Evolutionary conservation across 2,797 vertebrate species (phyloP).

Genomic region (Ibycter americanus): DNA sequence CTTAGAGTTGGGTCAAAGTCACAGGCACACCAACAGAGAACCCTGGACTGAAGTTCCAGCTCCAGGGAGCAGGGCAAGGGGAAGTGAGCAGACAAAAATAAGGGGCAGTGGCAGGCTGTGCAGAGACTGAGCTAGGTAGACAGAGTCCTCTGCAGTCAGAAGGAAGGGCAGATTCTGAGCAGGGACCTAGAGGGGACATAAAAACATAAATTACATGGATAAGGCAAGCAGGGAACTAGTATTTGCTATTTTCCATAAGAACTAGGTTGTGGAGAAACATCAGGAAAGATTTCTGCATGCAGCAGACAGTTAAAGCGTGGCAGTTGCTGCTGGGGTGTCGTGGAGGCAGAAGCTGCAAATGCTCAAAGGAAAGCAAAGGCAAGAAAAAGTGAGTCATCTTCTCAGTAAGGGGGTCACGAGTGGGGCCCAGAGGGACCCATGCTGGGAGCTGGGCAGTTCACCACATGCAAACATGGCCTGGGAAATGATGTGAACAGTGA

Average conservation of each 20-base stretch:
- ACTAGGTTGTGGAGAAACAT: background rate
- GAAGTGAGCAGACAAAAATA: no score
- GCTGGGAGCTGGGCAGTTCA: background rate
- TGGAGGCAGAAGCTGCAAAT: background rate
- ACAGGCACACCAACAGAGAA: no score
- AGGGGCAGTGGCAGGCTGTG: background rate
- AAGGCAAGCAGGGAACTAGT: background rate
- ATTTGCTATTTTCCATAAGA: background rate
- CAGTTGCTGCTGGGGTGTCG: background rate
- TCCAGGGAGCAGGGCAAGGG: background rate
- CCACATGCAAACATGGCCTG: rapidly evolving
- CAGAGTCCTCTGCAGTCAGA: background rate
- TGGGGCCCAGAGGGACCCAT: background rate
- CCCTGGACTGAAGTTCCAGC: background rate
- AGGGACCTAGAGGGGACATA: background rate
- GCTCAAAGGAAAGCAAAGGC: background rate
- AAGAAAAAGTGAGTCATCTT: background rate
- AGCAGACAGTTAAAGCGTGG: background rate
- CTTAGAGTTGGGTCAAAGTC: background rate
- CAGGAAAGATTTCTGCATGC: background rate
- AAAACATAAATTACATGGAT: background rate
- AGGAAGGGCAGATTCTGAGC: background rate
- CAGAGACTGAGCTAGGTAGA: no score
- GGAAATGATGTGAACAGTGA: background rate
- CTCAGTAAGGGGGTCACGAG: background rate